A percentile compares a stretch with the other conserved stretches of the same genome.
These are phyloP conservation scores for Scaptomyza reducta DNA, from an alignment of 2,888 invertebrate species.

Conservation along the genomic window DNA sequence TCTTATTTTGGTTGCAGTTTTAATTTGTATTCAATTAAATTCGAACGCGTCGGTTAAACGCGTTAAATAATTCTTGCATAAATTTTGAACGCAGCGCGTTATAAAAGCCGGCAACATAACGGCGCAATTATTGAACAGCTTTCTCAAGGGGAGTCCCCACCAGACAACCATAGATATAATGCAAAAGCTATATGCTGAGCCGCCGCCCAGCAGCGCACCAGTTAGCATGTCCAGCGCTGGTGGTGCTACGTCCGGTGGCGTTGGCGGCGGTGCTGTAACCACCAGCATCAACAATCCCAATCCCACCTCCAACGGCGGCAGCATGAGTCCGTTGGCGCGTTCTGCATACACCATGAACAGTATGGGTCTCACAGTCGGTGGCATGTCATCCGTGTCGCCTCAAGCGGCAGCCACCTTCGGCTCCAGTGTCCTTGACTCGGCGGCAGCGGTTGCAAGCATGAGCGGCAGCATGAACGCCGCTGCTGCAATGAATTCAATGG, in stretches of 20 bases:
- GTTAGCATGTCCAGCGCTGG: constrained; percentile 85
- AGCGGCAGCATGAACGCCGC: constrained; percentile 86
- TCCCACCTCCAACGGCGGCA: constrained; percentile 85
- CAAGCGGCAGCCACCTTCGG: constrained; percentile 86
- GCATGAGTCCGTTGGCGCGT: constrained; percentile 90
- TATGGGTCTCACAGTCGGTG: constrained; percentile 89
- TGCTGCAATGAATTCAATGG: constrained; percentile 86
- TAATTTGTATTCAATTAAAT: constrained; percentile 32
- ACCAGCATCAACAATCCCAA: constrained; percentile 73
- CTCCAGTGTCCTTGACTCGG: constrained; percentile 85
- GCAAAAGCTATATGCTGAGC: constrained; percentile 84
- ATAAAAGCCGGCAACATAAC: constrained; percentile 82
- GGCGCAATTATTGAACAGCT: constrained; percentile 82
- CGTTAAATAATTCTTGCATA: constrained; percentile 33
- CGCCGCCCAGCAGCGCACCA: constrained; percentile 81
- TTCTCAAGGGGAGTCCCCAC: constrained; percentile 83
- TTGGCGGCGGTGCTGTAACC: constrained; percentile 58
- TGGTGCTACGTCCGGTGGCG: constrained; percentile 61
- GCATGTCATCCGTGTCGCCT: constrained; percentile 87
- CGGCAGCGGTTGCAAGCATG: constrained; percentile 85
- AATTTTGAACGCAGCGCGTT: constrained; percentile 57
- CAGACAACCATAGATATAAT: constrained; percentile 84
- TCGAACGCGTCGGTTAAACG: constrained; percentile 51
- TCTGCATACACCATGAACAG: constrained; percentile 91
- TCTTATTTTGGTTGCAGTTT: constrained; percentile 32